Conservation (phyloP, 2,113 vertebrate genomes). For the Hippocampus barbouri region DNA sequence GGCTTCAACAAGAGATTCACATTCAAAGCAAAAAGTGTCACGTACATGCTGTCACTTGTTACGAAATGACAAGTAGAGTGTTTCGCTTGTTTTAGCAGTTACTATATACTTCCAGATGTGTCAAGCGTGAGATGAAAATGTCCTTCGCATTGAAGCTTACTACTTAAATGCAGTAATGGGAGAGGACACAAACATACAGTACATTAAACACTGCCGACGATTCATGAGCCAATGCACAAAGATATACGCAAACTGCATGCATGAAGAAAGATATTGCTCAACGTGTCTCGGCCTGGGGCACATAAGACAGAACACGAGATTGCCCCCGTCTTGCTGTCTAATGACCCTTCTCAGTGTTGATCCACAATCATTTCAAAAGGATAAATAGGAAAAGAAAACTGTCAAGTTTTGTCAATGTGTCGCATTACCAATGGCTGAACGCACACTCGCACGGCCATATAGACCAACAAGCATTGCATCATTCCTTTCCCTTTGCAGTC, state of each 20-base stretch:
- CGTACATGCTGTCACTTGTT: not conserved
- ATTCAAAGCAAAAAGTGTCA: not conserved
- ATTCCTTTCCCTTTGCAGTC: not conserved
- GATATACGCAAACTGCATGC: not conserved
- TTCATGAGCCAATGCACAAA: not conserved
- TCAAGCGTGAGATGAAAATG: not conserved
- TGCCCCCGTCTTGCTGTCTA: constrained; percentile 32
- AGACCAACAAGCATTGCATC: not conserved
- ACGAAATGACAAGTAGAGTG: not conserved
- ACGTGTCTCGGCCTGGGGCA: constrained; percentile 20
- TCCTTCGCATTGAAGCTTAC: not conserved
- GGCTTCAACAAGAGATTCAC: not conserved
- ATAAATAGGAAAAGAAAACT: constrained; percentile 38
- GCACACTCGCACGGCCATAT: constrained; percentile 4
- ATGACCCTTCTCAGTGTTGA: constrained; percentile 43
- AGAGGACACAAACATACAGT: not conserved
- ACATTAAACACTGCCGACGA: not conserved
- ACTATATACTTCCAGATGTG: not conserved
- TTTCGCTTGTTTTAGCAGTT: not conserved
- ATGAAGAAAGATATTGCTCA: constrained; percentile 5
- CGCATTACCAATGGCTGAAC: constrained; percentile 41
- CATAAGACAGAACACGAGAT: constrained; percentile 40
- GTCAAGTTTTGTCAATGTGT: constrained; percentile 39
- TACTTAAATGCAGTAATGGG: not conserved
- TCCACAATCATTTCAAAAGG: constrained; percentile 33